Base-by-base conservation (phyloP, 2,888 invertebrate genomes). In the Bruchidius siliquastri region DNA sequence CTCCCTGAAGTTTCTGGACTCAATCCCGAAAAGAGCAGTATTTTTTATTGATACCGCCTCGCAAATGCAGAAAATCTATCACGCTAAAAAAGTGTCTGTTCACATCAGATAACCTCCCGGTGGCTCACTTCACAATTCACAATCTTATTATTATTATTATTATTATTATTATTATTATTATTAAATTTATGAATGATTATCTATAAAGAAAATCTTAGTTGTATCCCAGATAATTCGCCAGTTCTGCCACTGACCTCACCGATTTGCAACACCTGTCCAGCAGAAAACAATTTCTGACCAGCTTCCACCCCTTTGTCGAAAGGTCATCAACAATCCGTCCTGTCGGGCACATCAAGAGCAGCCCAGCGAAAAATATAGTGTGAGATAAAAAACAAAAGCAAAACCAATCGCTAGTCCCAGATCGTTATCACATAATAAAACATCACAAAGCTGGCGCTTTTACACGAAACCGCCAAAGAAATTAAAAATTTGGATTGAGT, bases 401-500 rank as follows among this genome's bases (percentile, higher is more conserved):
- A 49, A 49, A 49, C 49, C 49, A 49, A 49, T 49, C 49, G 49
- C 49, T 49, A 13, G 49, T 49, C 49, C 49, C 49, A 49, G 49
- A 49, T 49, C 49, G 49, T 49, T 49, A 49, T 49, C 49, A 49
- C 49, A 49, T 49, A 49, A 49, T 49, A 49, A 49, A 49, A 49
- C 49, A 49, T 49, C 8, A 49, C 49, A 49, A 49, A 49, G 49
- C 49, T 49, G 49, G 49, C 49, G 49, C 75, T 74, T 74, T 71
- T 70, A 71, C 73, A 73, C 49, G 67, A 75, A 77, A 77, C 77
- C 76, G 77, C 74, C 76, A 22, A 73, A 76, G 74, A 77, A 77
- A 77, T 49, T 49, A 49, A 49, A 49, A 49, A 49, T 49, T 49
- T 49, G 49, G 49, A 49, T 77, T 79, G 83, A 82, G 79, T 83